A percentile compares a stretch with the other conserved stretches of the same genome.
Evolutionary conservation across 2,113 vertebrate genomes (phyloP).

Genomic region (Lycaon pictus): DNA sequence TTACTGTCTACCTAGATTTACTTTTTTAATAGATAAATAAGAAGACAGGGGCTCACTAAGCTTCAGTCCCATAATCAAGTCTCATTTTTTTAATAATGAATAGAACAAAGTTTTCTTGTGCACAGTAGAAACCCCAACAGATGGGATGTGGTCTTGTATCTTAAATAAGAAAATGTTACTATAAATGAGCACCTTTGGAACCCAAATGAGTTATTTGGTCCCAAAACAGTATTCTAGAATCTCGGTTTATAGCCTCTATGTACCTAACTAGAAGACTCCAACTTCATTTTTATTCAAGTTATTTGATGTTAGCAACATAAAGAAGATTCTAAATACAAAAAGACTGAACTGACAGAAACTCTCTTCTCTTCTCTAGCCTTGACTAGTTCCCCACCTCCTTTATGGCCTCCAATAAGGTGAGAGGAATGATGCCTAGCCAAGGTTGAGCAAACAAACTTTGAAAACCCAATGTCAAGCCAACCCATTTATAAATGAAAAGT

Average conservation of each 20-base stretch:
- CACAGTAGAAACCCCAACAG: not conserved
- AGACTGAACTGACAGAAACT: not conserved
- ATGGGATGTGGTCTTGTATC: not conserved
- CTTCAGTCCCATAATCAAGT: not conserved
- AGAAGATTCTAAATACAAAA: not conserved
- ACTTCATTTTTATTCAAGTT: conserved; percentile 3
- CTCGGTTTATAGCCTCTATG: not conserved
- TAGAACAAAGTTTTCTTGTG: not conserved
- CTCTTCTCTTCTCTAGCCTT: not conserved
- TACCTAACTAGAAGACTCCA: not conserved
- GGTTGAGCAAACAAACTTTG: not conserved
- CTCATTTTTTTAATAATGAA: not conserved
- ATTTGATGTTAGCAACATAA: not conserved
- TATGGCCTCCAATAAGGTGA: not conserved
- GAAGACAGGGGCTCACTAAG: not conserved
- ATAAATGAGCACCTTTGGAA: not conserved
- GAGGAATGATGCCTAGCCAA: not conserved
- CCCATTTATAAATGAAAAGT: not conserved
- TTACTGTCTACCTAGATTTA: not conserved
- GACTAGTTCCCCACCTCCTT: not conserved
- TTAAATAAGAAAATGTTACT: not conserved
- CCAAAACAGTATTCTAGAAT: not conserved
- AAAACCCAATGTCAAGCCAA: not conserved
- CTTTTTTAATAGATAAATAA: not conserved
- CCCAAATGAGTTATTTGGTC: not conserved